Conservation (phyloP, 2,797 vertebrate species). For the Cetoscarus ocellatus region DNA sequence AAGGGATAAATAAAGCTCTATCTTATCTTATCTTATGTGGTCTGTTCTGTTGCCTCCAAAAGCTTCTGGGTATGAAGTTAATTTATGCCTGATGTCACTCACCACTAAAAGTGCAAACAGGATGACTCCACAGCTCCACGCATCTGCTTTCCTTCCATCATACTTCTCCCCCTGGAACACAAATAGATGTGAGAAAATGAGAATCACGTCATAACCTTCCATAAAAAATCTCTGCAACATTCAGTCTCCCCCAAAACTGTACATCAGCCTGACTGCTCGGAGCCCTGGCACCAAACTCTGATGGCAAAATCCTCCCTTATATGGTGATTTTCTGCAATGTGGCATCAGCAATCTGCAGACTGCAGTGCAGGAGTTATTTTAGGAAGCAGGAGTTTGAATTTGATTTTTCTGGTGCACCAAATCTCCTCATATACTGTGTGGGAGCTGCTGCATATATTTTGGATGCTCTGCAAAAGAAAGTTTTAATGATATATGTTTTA, state of each 20-base stretch:
- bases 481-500: too few relatives aligned
- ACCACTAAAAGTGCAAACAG: slow-evolving; percentile 97
- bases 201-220: background rate
- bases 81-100: slow-evolving; percentile 71
- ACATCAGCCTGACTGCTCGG: background rate
- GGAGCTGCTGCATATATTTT: background rate
- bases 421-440: background rate
- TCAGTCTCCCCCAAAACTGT: slow-evolving; percentile 2
- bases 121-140: slow-evolving; percentile 98
- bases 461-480: background rate
- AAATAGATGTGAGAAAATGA: slow-evolving; percentile 1
- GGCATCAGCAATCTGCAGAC: slow-evolving; percentile 11
- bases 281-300: background rate
- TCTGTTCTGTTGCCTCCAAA: background rate
- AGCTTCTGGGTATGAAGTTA: background rate
- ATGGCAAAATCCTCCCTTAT: background rate
- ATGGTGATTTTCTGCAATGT: background rate
- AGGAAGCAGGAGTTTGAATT: background rate
- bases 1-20: too few relatives aligned
- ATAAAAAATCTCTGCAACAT: background rate
- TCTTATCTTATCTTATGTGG: background rate
- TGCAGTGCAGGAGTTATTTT: slow-evolving; percentile 11
- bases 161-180: slow-evolving; percentile 87
- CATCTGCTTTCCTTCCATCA: slow-evolving; percentile 94
- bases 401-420: background rate